These are phyloP conservation scores for Spatula clypeata DNA, from an alignment of 2,797 vertebrate genomes.

Conservation along the genomic window DNA sequence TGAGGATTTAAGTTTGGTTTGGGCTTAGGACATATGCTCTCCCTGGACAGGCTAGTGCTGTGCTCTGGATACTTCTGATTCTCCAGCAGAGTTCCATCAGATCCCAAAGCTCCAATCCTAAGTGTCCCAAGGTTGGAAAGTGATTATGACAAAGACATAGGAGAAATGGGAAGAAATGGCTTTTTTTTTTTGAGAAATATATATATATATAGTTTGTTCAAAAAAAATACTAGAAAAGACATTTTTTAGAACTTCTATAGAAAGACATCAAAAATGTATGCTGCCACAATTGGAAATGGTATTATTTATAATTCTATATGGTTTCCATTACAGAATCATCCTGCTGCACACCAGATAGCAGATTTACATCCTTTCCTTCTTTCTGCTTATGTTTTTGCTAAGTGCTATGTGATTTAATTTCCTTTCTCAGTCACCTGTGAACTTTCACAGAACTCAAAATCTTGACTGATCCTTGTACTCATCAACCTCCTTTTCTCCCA, in stretches of 20 bases:
- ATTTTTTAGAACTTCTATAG: not conserved
- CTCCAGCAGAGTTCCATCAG: not conserved
- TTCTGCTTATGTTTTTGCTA: not conserved
- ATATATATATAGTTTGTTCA: not conserved
- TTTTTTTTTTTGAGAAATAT: not conserved
- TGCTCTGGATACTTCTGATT: not conserved
- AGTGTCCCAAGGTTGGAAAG: not conserved
- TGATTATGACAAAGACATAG: fast-evolving
- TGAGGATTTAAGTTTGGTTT: not conserved
- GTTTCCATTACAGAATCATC: not conserved
- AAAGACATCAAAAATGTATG: not conserved
- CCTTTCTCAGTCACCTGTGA: not conserved
- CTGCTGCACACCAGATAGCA: not conserved
- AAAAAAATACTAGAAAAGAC: not conserved
- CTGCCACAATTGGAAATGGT: not conserved
- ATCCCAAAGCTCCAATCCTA: not conserved
- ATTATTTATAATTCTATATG: not conserved
- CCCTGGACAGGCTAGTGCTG: not conserved
- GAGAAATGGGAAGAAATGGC: not conserved
- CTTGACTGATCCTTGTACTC: not conserved
- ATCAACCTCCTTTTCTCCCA: not conserved
- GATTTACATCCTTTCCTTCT: not conserved
- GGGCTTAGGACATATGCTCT: not conserved
- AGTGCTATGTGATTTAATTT: not conserved
- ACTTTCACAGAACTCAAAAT: not conserved